Evolutionary conservation across 1,140 invertebrate species (phyloP).

Genomic region (Hylaeus volcanicus): DNA sequence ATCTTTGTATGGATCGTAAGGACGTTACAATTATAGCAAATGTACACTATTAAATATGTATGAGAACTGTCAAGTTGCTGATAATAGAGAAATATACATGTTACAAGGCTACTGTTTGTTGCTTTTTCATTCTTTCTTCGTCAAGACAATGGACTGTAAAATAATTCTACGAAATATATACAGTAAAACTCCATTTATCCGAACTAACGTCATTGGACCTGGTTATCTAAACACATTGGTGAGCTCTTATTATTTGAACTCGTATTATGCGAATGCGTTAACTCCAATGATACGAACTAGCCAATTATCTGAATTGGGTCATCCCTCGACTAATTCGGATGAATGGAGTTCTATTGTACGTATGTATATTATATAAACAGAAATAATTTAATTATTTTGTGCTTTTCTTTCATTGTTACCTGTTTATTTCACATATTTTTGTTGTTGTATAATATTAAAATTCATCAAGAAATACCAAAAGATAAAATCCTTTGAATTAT

Average conservation of each 20-base stretch:
- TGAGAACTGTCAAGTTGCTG: slow-evolving; percentile 56
- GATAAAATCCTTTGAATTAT: neutral
- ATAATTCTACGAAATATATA: too few species aligned
- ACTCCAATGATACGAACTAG: too few species aligned
- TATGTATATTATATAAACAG: too few species aligned
- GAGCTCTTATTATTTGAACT: too few species aligned
- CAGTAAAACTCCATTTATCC: too few species aligned
- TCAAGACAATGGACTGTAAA: neutral
- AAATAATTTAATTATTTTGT: neutral
- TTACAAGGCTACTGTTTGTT: slow-evolving; percentile 21
- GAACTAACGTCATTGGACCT: too few species aligned
- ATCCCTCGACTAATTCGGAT: too few species aligned
- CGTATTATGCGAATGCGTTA: too few species aligned
- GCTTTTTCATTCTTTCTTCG: neutral
- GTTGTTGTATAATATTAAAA: neutral
- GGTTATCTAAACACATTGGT: too few species aligned
- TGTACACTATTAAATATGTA: slow-evolving; percentile 61
- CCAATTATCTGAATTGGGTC: too few species aligned
- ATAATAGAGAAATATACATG: slow-evolving; percentile 64
- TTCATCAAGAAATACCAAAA: neutral
- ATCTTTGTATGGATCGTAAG: slow-evolving; percentile 14
- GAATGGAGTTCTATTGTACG: too few species aligned
- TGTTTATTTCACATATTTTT: neutral
- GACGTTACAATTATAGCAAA: slow-evolving; percentile 55
- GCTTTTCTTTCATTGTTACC: neutral